Conservation (phyloP, 2,113 vertebrate genomes). For the Varanus komodoensis region DNA sequence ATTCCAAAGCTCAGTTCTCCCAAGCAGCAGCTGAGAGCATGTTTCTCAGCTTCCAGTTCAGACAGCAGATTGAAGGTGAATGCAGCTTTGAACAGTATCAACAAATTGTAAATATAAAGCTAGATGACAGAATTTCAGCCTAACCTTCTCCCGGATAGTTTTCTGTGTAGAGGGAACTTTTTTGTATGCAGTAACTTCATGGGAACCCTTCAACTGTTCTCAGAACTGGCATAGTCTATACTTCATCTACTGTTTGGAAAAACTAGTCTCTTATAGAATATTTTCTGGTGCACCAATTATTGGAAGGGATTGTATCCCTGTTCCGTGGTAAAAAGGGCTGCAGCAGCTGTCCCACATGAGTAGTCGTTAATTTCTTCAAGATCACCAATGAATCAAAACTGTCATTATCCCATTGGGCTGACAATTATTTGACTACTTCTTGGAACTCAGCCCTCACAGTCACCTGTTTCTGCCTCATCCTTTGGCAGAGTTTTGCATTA, state of each 20-base stretch:
- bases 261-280: neutral
- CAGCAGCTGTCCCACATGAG: neutral
- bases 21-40: neutral
- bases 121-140: neutral
- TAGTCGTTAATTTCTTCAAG: neutral
- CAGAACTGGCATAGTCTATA: neutral
- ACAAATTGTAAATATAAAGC: neutral
- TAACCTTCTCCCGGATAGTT: neutral
- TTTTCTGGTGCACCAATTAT: neutral
- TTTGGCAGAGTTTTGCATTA: neutral
- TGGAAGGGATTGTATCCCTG: neutral
- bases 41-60: neutral
- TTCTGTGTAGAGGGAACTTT: neutral
- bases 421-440: neutral
- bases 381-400: neutral
- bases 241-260: neutral
- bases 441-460: neutral
- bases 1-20: neutral
- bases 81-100: neutral
- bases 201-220: neutral
- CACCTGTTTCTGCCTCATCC: neutral
- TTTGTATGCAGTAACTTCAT: neutral
- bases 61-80: neutral
- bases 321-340: neutral
- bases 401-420: neutral